phyloP scores from a whole-genome alignment of 2,113 vertebrate genomes.

The Melierax canorus region DNA sequence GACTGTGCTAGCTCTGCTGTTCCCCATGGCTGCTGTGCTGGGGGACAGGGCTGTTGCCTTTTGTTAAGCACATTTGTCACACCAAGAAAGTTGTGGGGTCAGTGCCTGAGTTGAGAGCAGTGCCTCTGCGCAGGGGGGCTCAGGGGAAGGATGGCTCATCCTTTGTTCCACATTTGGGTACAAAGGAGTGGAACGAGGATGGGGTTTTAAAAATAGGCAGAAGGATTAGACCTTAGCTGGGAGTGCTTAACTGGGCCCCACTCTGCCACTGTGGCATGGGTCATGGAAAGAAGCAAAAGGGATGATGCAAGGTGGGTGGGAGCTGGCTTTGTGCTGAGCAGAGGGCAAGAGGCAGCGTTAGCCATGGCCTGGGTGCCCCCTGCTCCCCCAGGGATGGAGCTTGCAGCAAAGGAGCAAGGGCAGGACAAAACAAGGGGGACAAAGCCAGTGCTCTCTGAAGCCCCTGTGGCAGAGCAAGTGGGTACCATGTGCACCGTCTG shows the following conservation, averaged over 20 bases:
- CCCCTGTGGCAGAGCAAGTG: background rate
- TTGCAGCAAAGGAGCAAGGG: background rate
- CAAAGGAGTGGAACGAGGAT: background rate
- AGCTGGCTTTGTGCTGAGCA: background rate
- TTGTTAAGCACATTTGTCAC: background rate
- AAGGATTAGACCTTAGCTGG: background rate
- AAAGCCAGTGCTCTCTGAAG: background rate
- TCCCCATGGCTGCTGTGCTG: rapidly evolving
- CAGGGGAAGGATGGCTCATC: background rate
- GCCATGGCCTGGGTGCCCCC: background rate
- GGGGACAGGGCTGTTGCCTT: background rate
- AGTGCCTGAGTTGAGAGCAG: background rate
- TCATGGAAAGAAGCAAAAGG: background rate
- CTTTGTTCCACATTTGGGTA: background rate
- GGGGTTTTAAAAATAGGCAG: background rate
- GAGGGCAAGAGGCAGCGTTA: background rate
- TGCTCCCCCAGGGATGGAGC: background rate
- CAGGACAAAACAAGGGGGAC: background rate
- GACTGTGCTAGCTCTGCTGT: background rate
- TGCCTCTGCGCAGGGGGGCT: rapidly evolving
- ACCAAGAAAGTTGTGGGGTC: background rate
- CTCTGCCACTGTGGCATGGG: rapidly evolving
- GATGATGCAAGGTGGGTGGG: background rate
- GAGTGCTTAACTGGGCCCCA: background rate
- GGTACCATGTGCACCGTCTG: background rate